These are phyloP conservation scores for Nomada fabriciana DNA, from an alignment of 2,888 invertebrate genomes.

Conservation along the genomic window DNA sequence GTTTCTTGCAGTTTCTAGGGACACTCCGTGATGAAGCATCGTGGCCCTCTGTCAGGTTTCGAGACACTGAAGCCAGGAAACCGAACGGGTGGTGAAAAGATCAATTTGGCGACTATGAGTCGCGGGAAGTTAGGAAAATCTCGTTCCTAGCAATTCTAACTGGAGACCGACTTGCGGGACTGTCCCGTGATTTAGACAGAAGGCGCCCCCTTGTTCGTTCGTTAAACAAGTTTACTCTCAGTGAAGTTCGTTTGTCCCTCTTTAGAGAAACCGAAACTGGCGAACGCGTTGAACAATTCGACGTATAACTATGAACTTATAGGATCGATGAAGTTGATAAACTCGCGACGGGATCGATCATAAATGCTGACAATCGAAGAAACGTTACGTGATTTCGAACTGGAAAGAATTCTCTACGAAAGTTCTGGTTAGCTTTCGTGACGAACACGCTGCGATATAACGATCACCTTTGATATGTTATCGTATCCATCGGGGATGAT, in stretches of 20 bases:
- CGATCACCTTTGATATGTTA: no score
- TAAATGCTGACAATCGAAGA: no score
- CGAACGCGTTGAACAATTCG: slow-evolving; percentile 20
- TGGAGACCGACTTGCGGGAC: slow-evolving; percentile 31
- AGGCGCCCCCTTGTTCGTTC: slow-evolving; percentile 59
- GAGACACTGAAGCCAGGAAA: neutral
- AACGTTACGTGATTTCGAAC: no score
- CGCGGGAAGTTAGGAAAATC: slow-evolving; percentile 65
- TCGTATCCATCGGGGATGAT: no score
- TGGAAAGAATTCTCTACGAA: no score
- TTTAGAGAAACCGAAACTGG: neutral
- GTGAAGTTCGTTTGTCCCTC: slow-evolving; percentile 42
- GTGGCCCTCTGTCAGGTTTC: neutral
- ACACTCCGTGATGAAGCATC: slow-evolving; percentile 23
- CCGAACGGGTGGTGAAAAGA: slow-evolving; percentile 48
- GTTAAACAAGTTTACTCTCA: slow-evolving; percentile 63
- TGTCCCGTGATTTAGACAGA: slow-evolving; percentile 39
- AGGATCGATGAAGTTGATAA: slow-evolving; percentile 15
- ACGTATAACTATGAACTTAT: slow-evolving; percentile 7
- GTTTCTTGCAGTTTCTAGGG: slow-evolving; percentile 38
- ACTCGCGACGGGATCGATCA: neutral
- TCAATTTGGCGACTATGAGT: slow-evolving; percentile 59
- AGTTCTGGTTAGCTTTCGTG: no score
- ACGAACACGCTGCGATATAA: no score
- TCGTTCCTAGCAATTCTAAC: slow-evolving; percentile 49